Evolutionary conservation across 2,113 vertebrate species (phyloP), one percentile per base, ranked within the genome.

Genomic region (Rhinogobius similis): DNA sequence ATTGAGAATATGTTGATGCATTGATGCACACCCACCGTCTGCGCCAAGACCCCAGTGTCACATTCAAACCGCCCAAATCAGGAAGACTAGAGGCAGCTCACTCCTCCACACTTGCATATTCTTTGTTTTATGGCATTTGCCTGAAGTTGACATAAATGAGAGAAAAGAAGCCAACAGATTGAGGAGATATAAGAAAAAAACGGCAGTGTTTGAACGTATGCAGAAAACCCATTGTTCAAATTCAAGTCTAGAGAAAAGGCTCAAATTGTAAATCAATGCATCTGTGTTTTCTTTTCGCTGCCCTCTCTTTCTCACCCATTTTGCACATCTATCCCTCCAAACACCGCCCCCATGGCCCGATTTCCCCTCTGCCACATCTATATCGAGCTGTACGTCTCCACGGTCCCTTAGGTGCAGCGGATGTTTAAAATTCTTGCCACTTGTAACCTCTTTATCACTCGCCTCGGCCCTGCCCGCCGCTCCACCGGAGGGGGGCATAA

Each of bases 401-500:
- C 61, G 66, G 63, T 81, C 76, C 86, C 76, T 21, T 23, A 68
- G 76, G 84, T 77, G 82, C 80, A 53, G 29, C 69, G 78, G 85
- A 76, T 91, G 90, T 89, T 93, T 89, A 90, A 92, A 90, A 89
- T 91, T 92, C 89, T 79, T 68, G 67, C 79, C 68, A 41, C 75
- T 86, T 91, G 81, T 89, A 89, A 90, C 88, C 89, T 91, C 84
- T 91, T 86, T 72, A 88, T 91, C 90, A 88, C 72, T 80, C 23
- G 59, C 81, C 81, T 78, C 78, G 73, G 70, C 81, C 69, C 81
- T 70, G 68, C 72, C 74, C 53, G 70, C 77, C 72, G 72, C 39
- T 53, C 75, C 84, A 86, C 82, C 81, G 82, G 86, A 70, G 73
- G 79, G 78, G 70, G 77, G 84, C 75, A 72, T 20, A 9, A 44